phyloP scores from a whole-genome alignment of 1,140 invertebrate species.

The Meloidogyne chitwoodi region DNA sequence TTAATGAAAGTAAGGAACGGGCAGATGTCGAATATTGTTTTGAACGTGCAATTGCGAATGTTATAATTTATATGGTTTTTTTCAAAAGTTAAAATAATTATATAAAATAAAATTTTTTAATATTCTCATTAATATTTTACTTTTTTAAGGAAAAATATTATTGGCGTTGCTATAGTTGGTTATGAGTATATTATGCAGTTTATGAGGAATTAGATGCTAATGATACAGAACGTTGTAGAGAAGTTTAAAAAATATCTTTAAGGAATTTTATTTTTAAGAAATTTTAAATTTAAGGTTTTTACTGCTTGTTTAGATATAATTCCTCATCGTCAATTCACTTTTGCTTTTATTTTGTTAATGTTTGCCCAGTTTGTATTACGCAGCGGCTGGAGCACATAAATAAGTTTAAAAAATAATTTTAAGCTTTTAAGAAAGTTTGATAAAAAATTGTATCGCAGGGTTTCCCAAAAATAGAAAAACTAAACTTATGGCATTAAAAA shows the following conservation, averaged over 20 bases:
- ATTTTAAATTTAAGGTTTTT: conserved; percentile 65
- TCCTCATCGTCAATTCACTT: conserved; percentile 95
- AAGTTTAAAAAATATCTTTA: conserved; percentile 63
- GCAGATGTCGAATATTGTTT: conserved; percentile 83
- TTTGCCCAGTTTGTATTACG: conserved; percentile 96
- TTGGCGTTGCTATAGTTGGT: conserved; percentile 94
- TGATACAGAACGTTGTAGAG: conserved; percentile 79
- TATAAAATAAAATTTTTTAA: no score
- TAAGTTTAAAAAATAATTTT: no score
- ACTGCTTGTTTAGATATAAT: conserved; percentile 87
- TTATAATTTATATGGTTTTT: conserved; percentile 81
- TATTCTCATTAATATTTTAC: no score
- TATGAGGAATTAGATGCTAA: conserved; percentile 90
- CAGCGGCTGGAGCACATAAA: conserved; percentile 80
- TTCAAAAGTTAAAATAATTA: not conserved
- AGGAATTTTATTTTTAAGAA: not conserved
- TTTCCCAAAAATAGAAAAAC: no score
- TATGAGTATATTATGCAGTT: conserved; percentile 99
- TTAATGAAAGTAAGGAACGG: conserved; percentile 76
- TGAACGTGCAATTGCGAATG: conserved; percentile 92
- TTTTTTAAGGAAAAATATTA: conserved; percentile 68
- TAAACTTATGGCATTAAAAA: no score
- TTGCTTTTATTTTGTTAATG: conserved; percentile 95
- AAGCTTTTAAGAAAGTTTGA: no score
- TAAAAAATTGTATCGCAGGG: no score